These are phyloP conservation scores for Hoplostethus mediterraneus DNA, from an alignment of 2,797 vertebrate species.

Conservation along the genomic window DNA sequence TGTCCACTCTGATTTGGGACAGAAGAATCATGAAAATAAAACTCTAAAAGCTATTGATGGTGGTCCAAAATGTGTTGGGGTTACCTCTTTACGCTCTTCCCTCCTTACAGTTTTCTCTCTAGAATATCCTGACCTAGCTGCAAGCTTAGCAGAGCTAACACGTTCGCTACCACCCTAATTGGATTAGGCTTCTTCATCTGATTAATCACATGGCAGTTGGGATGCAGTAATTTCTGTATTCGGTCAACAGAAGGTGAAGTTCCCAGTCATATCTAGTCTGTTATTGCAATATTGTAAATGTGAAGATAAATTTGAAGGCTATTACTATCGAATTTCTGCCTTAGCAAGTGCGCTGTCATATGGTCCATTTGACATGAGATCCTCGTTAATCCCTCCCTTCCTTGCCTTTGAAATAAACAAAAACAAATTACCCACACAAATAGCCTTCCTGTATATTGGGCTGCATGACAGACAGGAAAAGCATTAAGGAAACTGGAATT, in stretches of 20 bases:
- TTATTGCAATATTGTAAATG: not conserved
- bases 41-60: not conserved
- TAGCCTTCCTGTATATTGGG: slow-evolving; percentile 1
- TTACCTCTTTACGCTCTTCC: slow-evolving; percentile 28
- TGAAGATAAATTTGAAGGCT: not conserved
- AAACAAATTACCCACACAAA: not conserved
- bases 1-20: not conserved
- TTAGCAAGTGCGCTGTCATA: not conserved
- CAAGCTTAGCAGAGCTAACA: slow-evolving; percentile 61
- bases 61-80: not conserved
- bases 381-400: slow-evolving; percentile 7
- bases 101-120: slow-evolving; percentile 48
- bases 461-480: not conserved
- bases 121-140: slow-evolving; percentile 73
- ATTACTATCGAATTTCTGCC: not conserved
- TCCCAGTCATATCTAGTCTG: not conserved
- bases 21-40: not conserved
- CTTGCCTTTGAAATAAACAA: slow-evolving; percentile 1
- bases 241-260: slow-evolving; percentile 36
- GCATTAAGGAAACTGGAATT: not conserved
- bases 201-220: slow-evolving; percentile 71
- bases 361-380: slow-evolving; percentile 2
- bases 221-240: slow-evolving; percentile 43
- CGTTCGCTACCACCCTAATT: slow-evolving; percentile 68
- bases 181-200: slow-evolving; percentile 75